Conservation (phyloP, 2,797 vertebrate species). For the Thamnophis elegans region DNA sequence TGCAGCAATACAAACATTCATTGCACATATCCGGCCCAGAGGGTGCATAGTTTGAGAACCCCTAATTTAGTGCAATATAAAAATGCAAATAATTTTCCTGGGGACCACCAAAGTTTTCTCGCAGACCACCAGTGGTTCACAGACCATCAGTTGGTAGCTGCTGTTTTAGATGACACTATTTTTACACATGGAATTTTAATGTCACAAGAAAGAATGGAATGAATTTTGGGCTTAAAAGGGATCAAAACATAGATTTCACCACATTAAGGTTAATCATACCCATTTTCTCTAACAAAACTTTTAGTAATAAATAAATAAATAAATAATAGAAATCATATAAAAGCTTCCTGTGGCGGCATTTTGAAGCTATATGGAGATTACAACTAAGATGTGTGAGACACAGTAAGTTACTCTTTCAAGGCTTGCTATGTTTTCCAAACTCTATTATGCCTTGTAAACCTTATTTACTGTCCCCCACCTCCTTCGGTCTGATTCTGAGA, state of each 20-base stretch:
- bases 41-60: no score
- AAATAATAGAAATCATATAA: not conserved
- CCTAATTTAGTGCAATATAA: no score
- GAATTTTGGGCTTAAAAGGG: not conserved
- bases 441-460: not conserved
- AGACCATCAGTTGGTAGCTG: no score
- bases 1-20: no score
- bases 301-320: not conserved
- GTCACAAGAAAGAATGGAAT: not conserved
- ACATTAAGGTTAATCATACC: not conserved
- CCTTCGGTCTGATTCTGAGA: not conserved
- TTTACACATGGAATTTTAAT: not conserved
- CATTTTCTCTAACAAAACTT: not conserved
- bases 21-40: no score
- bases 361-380: not conserved
- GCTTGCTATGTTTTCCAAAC: not conserved
- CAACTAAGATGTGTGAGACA: not conserved
- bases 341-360: not conserved
- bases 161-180: not conserved
- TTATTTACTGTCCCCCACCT: not conserved
- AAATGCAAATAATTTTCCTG: no score
- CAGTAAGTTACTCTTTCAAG: not conserved
- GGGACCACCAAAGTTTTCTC: no score
- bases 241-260: not conserved
- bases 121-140: no score